Evolutionary conservation across 1,140 invertebrate species (phyloP).

Genomic region (Bactericera cockerelli): DNA sequence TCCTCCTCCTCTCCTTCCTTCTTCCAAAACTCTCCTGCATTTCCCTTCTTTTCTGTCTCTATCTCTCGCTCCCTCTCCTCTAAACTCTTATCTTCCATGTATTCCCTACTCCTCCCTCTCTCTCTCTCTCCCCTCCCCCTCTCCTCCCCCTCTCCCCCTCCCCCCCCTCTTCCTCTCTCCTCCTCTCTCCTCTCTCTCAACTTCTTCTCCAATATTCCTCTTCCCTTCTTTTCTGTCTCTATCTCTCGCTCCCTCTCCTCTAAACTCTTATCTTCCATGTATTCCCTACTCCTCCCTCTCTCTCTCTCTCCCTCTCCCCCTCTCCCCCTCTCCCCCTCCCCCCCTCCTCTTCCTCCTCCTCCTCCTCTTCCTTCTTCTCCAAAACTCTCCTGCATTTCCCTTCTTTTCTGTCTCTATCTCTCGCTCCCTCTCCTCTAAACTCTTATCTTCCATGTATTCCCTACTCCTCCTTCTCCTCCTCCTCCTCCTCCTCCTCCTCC

Average conservation of each 20-base stretch:
- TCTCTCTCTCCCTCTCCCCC: background rate
- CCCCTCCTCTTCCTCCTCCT: background rate
- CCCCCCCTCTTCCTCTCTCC: conserved; percentile 1
- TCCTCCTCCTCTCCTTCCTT: background rate
- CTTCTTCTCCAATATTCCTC: conserved; percentile 15
- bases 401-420: no score
- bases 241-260: conserved; percentile 14
- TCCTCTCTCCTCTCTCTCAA: conserved; percentile 13
- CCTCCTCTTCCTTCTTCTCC: background rate
- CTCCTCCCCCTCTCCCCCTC: conserved; percentile 10
- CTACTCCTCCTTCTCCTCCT: no score
- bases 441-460: no score
- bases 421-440: no score
- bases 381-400: background rate
- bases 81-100: background rate
- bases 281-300: background rate
- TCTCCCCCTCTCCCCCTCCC: background rate
- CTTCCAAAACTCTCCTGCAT: background rate
- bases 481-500: no score
- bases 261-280: background rate
- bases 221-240: background rate
- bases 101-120: conserved; percentile 7
- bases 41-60: background rate
- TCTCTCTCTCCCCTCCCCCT: conserved; percentile 7
- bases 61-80: background rate